These are phyloP conservation scores for Prionailurus bengalensis DNA, from an alignment of 2,113 vertebrate species.

Conservation along the genomic window DNA sequence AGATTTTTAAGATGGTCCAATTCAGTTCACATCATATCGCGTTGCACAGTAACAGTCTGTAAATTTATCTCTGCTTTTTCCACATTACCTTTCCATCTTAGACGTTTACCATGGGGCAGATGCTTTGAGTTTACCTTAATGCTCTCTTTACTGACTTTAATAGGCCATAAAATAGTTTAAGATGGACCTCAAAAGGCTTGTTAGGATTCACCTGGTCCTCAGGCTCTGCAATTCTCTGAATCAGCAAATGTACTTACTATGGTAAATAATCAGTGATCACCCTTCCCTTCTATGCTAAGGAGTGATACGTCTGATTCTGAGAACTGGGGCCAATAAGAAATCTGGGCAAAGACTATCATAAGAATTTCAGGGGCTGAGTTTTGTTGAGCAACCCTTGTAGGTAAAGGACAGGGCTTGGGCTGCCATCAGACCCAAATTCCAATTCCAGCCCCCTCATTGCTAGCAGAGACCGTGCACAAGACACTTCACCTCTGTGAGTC, in stretches of 20 bases:
- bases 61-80: slow-evolving; percentile 73
- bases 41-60: not conserved
- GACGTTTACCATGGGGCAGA: not conserved
- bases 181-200: slow-evolving; percentile 71
- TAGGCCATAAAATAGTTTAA: slow-evolving; percentile 78
- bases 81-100: slow-evolving; percentile 10
- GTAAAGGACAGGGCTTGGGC: not conserved
- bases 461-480: not conserved
- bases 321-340: not conserved
- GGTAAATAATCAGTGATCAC: not conserved
- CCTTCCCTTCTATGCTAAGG: not conserved
- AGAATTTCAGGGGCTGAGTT: not conserved
- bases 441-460: not conserved
- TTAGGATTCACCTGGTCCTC: slow-evolving; percentile 66
- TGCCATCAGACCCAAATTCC: not conserved
- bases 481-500: not conserved
- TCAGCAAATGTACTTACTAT: not conserved
- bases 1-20: slow-evolving; percentile 66
- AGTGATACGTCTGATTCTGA: not conserved
- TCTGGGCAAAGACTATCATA: not conserved
- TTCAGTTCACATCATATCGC: slow-evolving; percentile 26
- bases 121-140: slow-evolving; percentile 53
- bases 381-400: not conserved
- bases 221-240: not conserved
- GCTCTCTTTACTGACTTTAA: slow-evolving; percentile 51